These are phyloP conservation scores for Graptemys geographica DNA, from an alignment of 2,797 vertebrate genomes.

Conservation along the genomic window DNA sequence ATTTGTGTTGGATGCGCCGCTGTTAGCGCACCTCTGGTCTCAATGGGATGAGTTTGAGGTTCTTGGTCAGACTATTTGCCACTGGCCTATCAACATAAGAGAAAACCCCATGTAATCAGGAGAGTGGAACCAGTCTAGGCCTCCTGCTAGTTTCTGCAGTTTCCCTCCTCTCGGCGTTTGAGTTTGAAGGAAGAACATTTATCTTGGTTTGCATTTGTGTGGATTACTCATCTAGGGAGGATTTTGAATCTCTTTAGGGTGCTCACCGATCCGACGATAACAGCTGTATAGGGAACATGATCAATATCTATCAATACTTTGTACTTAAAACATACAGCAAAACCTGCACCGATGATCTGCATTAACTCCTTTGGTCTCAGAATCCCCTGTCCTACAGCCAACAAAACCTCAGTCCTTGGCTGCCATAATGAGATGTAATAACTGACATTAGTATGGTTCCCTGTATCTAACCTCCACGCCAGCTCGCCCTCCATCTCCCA, in stretches of 20 bases:
- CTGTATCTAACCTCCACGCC: accelerated
- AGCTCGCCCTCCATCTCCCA: accelerated
- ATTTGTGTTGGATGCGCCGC: too few species aligned
- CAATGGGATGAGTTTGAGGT: background rate
- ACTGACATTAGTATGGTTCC: too few species aligned
- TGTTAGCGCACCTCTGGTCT: background rate
- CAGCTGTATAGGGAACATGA: background rate
- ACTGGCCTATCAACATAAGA: background rate
- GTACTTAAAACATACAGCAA: background rate
- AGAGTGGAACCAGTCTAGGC: background rate
- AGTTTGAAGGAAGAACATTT: background rate
- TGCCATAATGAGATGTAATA: accelerated
- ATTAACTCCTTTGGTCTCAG: background rate
- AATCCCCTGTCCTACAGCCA: background rate
- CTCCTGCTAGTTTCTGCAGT: background rate
- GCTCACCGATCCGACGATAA: too few species aligned
- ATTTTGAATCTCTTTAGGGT: background rate
- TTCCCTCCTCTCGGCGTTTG: background rate
- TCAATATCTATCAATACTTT: background rate
- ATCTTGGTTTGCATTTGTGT: background rate
- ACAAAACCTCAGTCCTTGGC: accelerated
- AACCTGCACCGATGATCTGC: background rate
- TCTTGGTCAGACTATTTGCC: background rate
- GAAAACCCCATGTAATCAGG: background rate
- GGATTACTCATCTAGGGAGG: background rate